Evolutionary conservation across 2,113 vertebrate genomes (phyloP).

Genomic region (Dasyurus viverrinus): DNA sequence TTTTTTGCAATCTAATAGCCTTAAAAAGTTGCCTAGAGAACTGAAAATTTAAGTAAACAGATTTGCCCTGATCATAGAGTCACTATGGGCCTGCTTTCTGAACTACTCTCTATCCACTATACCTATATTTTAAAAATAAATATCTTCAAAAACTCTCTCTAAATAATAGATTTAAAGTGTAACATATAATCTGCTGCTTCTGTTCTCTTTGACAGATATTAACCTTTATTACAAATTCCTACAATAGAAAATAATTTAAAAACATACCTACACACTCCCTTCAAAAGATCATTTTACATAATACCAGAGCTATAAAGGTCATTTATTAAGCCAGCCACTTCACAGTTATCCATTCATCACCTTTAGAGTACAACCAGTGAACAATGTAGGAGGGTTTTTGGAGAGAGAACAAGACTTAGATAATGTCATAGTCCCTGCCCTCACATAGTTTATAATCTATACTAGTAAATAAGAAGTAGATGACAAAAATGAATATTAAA

Average conservation of each 20-base stretch:
- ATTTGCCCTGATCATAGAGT: background rate
- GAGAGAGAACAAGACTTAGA: background rate
- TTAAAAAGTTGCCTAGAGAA: background rate
- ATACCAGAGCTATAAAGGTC: background rate
- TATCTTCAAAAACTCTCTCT: background rate
- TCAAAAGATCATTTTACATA: background rate
- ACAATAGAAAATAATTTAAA: background rate
- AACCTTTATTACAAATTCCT: too few relatives aligned
- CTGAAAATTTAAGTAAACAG: background rate
- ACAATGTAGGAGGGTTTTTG: background rate
- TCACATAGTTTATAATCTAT: background rate
- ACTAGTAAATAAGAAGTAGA: background rate
- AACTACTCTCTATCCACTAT: background rate
- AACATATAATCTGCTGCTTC: background rate
- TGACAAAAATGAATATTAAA: background rate
- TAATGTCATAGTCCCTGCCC: background rate
- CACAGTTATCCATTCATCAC: background rate
- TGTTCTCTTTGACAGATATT: too few relatives aligned
- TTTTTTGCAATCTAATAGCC: background rate
- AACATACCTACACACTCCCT: background rate
- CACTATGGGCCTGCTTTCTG: background rate
- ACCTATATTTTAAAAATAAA: background rate
- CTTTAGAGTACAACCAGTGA: background rate
- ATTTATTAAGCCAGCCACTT: background rate
- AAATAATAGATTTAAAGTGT: background rate